Conservation (phyloP, 2,797 vertebrate genomes). For the Odontamblyopus rebecca region DNA sequence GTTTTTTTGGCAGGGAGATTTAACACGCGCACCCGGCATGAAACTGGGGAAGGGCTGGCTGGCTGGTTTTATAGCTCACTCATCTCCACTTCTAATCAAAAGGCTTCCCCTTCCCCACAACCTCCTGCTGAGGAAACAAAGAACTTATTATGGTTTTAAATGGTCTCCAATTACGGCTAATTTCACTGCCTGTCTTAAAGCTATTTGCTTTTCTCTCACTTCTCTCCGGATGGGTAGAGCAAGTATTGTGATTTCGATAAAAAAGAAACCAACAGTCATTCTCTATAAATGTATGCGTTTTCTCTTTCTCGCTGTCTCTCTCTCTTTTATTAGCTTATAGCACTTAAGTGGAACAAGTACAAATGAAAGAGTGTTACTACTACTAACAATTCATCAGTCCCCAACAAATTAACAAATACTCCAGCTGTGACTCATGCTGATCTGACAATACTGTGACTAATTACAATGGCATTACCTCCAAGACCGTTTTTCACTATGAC, state of each 20-base stretch:
- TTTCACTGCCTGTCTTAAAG: conserved; percentile 71
- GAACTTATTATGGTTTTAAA: conserved; percentile 78
- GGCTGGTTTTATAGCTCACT: conserved; percentile 70
- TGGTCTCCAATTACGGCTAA: conserved; percentile 75
- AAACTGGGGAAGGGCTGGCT: conserved; percentile 49
- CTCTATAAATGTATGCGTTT: conserved; percentile 12
- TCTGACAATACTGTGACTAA: background rate
- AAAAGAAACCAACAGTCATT: conserved; percentile 39
- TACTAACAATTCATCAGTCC: background rate
- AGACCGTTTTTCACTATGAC: background rate
- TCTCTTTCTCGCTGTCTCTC: conserved; percentile 21
- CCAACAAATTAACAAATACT: background rate
- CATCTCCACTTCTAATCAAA: conserved; percentile 75
- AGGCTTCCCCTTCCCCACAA: conserved; percentile 58
- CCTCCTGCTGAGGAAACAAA: conserved; percentile 74
- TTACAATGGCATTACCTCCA: background rate
- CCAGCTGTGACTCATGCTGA: background rate
- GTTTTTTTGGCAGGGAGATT: conserved; percentile 42
- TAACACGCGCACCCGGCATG: conserved; percentile 35
- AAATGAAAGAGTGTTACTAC: background rate
- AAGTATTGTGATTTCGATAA: conserved; percentile 47
- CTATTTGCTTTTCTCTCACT: conserved; percentile 69
- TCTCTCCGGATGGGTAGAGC: conserved; percentile 54
- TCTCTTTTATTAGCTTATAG: background rate
- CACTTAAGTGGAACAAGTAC: background rate